Conservation (phyloP, 2,113 vertebrate species). For the Nyctibius bracteatus region DNA sequence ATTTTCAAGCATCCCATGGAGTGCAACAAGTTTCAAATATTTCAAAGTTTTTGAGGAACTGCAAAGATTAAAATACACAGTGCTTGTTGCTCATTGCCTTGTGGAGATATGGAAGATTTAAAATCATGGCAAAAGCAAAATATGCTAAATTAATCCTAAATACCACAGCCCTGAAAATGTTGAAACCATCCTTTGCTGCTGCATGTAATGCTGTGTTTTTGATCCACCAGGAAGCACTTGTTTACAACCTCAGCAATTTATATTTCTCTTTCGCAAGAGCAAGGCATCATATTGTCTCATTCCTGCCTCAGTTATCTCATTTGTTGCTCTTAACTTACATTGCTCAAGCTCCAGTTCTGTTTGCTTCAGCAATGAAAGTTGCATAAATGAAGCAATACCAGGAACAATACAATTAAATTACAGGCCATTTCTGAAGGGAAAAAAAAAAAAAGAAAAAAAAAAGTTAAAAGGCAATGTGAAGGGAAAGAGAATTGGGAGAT, state of each 20-base stretch:
- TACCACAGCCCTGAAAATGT: neutral
- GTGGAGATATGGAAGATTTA: rapidly evolving
- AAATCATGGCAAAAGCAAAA: neutral
- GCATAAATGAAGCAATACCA: neutral
- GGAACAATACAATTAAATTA: neutral
- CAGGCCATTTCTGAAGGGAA: neutral
- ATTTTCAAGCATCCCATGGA: neutral
- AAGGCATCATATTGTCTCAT: neutral
- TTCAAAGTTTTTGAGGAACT: neutral
- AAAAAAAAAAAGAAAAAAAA: rapidly evolving
- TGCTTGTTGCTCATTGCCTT: neutral
- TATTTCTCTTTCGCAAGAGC: conserved; percentile 5
- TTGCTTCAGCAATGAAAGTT: neutral
- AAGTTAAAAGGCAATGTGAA: neutral
- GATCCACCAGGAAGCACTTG: neutral
- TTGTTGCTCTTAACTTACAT: neutral
- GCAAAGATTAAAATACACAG: neutral
- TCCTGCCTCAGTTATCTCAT: neutral
- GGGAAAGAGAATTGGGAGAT: neutral
- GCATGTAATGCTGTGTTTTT: neutral
- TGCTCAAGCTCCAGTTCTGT: neutral
- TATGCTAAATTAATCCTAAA: neutral
- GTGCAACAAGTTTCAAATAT: neutral
- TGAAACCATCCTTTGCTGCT: neutral
- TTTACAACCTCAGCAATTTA: neutral